Conservation (phyloP, 2,888 invertebrate species). For the Euplexia lucipara region DNA sequence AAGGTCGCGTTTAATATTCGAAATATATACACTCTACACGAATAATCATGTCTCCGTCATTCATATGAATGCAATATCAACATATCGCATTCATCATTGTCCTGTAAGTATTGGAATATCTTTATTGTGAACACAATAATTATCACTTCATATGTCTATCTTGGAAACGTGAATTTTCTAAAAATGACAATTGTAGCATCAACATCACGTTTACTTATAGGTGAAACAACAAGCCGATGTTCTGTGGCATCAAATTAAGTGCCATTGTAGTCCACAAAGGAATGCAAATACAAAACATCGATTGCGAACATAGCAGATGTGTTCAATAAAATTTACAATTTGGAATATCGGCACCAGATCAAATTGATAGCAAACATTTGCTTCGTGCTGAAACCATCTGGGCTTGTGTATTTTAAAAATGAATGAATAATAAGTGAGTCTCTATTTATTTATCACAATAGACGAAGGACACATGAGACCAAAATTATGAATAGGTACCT, state of each 20-base stretch:
- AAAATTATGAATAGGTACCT: no score
- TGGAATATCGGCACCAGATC: slow-evolving; percentile 34
- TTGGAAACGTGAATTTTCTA: slow-evolving; percentile 50
- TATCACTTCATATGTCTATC: slow-evolving; percentile 50
- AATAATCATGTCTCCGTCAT: slow-evolving; percentile 7
- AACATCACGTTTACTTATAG: slow-evolving; percentile 35
- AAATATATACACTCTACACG: slow-evolving; percentile 15
- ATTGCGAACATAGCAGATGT: slow-evolving; percentile 19
- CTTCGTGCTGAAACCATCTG: slow-evolving; percentile 8
- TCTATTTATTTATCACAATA: no score
- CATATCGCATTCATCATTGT: slow-evolving; percentile 16
- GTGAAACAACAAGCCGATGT: slow-evolving; percentile 45
- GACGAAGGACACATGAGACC: no score
- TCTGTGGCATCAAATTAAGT: slow-evolving; percentile 49
- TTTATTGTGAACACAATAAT: slow-evolving; percentile 32
- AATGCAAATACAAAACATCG: slow-evolving; percentile 52
- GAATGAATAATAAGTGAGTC: slow-evolving; percentile 13
- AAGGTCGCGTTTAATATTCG: slow-evolving; percentile 2
- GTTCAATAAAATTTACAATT: slow-evolving; percentile 39
- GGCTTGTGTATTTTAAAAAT: slow-evolving; percentile 11
- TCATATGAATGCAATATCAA: slow-evolving; percentile 26
- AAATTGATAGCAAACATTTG: slow-evolving; percentile 49
- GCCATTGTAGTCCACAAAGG: slow-evolving; percentile 51
- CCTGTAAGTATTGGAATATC: slow-evolving; percentile 24
- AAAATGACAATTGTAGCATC: slow-evolving; percentile 40